These are phyloP conservation scores for Corythornis cristatus DNA, from an alignment of 2,113 vertebrate species.

Conservation along the genomic window DNA sequence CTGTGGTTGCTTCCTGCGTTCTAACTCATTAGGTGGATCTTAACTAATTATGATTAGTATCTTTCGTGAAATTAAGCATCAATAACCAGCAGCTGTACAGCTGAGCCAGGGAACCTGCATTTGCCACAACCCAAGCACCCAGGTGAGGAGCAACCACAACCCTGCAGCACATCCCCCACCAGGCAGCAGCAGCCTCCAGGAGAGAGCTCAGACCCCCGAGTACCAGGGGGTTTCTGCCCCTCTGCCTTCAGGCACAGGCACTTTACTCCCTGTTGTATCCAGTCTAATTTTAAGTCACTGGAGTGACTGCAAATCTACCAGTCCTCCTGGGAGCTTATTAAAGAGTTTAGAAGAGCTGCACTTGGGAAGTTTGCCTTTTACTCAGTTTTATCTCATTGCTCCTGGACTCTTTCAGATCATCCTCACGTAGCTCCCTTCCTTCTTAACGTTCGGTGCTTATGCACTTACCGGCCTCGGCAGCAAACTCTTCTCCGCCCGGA, in stretches of 20 bases:
- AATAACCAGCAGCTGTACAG: background rate
- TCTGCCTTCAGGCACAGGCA: background rate
- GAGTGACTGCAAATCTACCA: background rate
- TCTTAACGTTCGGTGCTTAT: background rate
- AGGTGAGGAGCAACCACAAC: fast-evolving
- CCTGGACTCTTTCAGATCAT: background rate
- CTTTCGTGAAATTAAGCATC: background rate
- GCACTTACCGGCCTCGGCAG: background rate
- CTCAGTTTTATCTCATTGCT: background rate
- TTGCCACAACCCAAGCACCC: background rate
- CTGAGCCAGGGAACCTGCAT: fast-evolving
- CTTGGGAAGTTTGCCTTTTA: conserved; percentile 1
- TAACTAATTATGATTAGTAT: background rate
- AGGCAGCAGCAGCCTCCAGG: background rate
- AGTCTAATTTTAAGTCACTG: conserved; percentile 18
- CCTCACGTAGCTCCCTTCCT: background rate
- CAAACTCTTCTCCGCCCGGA: background rate
- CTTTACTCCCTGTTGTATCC: background rate
- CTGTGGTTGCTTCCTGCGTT: background rate
- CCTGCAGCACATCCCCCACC: background rate
- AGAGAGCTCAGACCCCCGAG: background rate
- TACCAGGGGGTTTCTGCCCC: background rate
- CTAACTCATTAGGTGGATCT: background rate
- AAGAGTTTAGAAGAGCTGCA: background rate
- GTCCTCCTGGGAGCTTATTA: conserved; percentile 35